phyloP scores from a whole-genome alignment of 2,888 invertebrate species.

The Tuta absoluta region DNA sequence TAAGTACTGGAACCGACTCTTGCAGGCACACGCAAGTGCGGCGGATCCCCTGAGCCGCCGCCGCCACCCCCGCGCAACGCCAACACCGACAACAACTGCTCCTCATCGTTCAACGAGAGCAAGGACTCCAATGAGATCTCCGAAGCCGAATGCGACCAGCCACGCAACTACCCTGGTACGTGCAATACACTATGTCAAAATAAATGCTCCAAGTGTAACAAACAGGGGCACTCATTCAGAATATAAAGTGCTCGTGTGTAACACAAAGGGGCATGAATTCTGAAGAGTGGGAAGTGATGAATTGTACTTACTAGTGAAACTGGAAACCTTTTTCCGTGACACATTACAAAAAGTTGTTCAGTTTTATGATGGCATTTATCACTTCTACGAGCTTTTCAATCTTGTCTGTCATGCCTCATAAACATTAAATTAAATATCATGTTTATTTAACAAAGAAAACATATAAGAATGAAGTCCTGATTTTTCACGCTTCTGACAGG shows the following conservation, averaged over 20 bases:
- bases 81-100: constrained; percentile 88
- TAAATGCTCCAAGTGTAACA: not conserved
- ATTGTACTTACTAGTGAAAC: not conserved
- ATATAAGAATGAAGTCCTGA: not conserved
- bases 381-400: too few species aligned
- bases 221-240: too few species aligned
- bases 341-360: too few species aligned
- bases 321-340: not conserved
- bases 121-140: constrained; percentile 97
- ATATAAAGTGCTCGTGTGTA: not conserved
- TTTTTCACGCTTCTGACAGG: constrained; percentile 45
- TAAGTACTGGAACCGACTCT: not conserved
- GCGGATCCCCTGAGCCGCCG: constrained; percentile 80
- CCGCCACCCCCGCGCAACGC: constrained; percentile 92
- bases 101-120: constrained; percentile 93
- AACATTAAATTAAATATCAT: not conserved
- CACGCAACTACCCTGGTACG: constrained; percentile 91
- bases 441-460: not conserved
- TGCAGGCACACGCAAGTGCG: constrained; percentile 71
- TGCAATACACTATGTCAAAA: constrained; percentile 27
- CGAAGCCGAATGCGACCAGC: constrained; percentile 95
- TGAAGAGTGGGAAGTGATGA: not conserved
- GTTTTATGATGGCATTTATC: too few species aligned
- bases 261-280: not conserved
- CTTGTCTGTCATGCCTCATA: too few species aligned